These are phyloP conservation scores for Sylvilagus bachmani DNA, from an alignment of 2,113 vertebrate genomes.

Conservation along the genomic window DNA sequence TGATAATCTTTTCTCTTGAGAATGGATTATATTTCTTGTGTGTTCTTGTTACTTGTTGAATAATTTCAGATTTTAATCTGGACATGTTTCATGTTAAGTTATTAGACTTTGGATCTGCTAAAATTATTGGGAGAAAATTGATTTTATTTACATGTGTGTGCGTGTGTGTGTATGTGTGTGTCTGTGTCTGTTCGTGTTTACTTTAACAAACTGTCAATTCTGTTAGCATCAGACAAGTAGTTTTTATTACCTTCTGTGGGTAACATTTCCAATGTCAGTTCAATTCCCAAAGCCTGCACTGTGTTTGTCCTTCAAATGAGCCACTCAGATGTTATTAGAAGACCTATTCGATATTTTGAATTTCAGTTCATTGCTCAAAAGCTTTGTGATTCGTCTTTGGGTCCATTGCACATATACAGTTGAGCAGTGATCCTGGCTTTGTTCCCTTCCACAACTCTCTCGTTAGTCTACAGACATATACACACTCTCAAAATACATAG, in stretches of 20 bases:
- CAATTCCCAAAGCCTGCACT: neutral
- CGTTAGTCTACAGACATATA: neutral
- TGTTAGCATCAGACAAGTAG: neutral
- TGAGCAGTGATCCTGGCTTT: neutral
- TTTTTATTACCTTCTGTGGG: neutral
- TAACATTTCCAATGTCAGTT: neutral
- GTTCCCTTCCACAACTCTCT: neutral
- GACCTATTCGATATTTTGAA: neutral
- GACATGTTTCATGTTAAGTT: neutral
- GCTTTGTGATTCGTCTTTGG: neutral
- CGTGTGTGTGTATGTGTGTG: too few species aligned
- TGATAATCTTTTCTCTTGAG: neutral
- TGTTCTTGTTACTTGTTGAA: neutral
- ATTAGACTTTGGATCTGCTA: neutral
- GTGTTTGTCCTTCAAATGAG: neutral
- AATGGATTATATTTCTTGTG: neutral
- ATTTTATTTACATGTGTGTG: neutral
- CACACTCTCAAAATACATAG: neutral
- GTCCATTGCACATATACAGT: neutral
- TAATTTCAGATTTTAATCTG: neutral
- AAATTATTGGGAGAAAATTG: neutral
- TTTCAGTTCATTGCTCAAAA: neutral
- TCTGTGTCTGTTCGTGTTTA: too few species aligned
- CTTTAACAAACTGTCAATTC: neutral
- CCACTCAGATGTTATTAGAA: neutral